Percentiles rank a stretch among this genome's conserved stretches.
Evolutionary conservation across 2,113 vertebrate genomes (phyloP).

Genomic region (Silurus meridionalis): DNA sequence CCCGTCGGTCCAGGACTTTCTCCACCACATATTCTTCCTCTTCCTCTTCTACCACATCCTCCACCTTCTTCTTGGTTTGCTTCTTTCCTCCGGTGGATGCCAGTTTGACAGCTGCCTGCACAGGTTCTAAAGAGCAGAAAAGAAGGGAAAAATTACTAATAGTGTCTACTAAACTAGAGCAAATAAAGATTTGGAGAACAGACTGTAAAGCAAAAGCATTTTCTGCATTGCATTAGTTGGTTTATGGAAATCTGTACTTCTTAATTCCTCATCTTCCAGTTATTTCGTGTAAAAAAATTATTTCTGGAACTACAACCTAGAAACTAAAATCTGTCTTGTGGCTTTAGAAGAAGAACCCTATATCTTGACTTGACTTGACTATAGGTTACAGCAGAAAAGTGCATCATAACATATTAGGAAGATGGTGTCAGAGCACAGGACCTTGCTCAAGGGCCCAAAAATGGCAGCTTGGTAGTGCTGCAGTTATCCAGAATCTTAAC

Average conservation of each 20-base stretch:
- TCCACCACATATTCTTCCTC: slow-evolving; percentile 98
- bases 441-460: no score
- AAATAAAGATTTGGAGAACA: not conserved
- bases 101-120: slow-evolving; percentile 75
- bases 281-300: not conserved
- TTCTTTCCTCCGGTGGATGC: slow-evolving; percentile 87
- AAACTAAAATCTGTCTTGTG: not conserved
- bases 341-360: not conserved
- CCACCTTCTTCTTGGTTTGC: slow-evolving; percentile 90
- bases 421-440: no score
- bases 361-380: not conserved
- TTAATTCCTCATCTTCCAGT: not conserved
- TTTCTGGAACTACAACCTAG: not conserved
- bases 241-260: not conserved
- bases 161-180: not conserved
- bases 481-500: no score
- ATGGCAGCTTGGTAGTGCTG: no score
- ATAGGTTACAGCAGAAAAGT: not conserved
- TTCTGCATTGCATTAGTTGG: not conserved
- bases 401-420: no score
- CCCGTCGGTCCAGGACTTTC: slow-evolving; percentile 89
- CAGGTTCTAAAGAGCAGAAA: slow-evolving; percentile 24
- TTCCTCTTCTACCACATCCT: slow-evolving; percentile 91
- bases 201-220: not conserved
- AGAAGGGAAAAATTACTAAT: not conserved